A percentile compares a stretch with the other conserved stretches of the same genome.
Conservation (phyloP, 2,888 invertebrate genomes). For the Odontocerum albicorne region DNA sequence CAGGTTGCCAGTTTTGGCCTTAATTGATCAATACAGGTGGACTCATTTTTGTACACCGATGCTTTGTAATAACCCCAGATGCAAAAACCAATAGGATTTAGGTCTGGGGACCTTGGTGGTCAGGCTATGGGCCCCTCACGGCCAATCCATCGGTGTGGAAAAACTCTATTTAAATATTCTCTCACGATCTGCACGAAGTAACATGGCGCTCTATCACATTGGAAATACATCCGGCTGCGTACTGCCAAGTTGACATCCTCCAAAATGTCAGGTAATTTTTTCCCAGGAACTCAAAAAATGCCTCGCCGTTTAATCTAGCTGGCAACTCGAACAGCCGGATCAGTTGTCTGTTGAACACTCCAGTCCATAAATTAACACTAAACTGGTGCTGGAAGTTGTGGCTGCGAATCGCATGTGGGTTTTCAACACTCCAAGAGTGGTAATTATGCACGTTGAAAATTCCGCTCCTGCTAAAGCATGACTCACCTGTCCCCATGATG, state of each 20-base stretch:
- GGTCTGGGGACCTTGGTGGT: conserved; percentile 38
- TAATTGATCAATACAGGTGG: not conserved
- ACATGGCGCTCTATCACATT: conserved; percentile 8
- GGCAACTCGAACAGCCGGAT: conserved; percentile 37
- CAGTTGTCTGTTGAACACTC: conserved; percentile 36
- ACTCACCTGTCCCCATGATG: not conserved
- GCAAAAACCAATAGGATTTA: conserved; percentile 38
- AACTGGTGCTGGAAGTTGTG: conserved; percentile 36
- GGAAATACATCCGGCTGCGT: conserved; percentile 1
- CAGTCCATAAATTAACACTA: conserved; percentile 37
- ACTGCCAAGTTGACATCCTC: conserved; percentile 10
- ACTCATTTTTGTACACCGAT: conserved; percentile 24
- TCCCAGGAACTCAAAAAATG: conserved; percentile 30
- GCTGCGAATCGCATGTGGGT: not conserved
- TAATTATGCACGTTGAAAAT: too few species aligned
- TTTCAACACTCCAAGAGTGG: too few species aligned
- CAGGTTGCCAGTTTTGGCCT: conserved; percentile 10
- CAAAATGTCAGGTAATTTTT: conserved; percentile 12
- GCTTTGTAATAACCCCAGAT: conserved; percentile 36
- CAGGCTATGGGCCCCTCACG: conserved; percentile 33
- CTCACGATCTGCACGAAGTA: not conserved
- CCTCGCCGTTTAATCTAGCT: conserved; percentile 25
- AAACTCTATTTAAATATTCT: not conserved
- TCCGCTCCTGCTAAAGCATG: not conserved
- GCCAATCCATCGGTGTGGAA: not conserved